These are phyloP conservation scores for Laticauda colubrina DNA, from an alignment of 2,113 vertebrate genomes.

Conservation along the genomic window DNA sequence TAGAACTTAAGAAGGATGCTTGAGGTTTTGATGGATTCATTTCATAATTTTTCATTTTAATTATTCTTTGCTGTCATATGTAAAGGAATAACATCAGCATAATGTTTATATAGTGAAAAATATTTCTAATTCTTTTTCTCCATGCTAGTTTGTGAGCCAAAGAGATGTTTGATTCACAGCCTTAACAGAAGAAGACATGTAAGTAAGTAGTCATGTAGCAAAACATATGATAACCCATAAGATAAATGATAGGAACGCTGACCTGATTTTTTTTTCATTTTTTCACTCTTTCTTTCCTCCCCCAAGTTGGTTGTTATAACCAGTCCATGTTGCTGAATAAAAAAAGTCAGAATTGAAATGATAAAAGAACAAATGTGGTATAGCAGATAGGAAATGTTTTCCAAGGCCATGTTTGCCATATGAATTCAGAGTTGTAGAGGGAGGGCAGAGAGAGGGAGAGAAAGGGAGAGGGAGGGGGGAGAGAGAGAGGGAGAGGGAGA, in stretches of 20 bases:
- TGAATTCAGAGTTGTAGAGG: not conserved
- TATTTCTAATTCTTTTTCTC: constrained; percentile 26
- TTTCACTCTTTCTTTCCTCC: not conserved
- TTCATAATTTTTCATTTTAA: constrained; percentile 35
- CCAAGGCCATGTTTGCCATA: too few relatives aligned
- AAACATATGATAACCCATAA: not conserved
- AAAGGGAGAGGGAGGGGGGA: not conserved
- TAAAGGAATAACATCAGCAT: constrained; percentile 37
- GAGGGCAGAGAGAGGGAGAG: not conserved
- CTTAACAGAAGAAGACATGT: not conserved
- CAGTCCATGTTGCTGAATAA: not conserved
- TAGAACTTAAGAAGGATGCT: constrained; percentile 31
- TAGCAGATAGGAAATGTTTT: not conserved
- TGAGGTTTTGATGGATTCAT: not conserved
- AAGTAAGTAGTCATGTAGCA: not conserved
- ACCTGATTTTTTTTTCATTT: not conserved
- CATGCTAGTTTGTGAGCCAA: constrained; percentile 24
- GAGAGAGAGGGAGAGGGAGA: accelerated
- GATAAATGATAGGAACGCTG: not conserved
- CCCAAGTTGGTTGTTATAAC: not conserved
- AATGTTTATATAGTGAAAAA: constrained; percentile 27
- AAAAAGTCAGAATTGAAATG: not conserved
- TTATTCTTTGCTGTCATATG: constrained; percentile 13
- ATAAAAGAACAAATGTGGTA: not conserved
- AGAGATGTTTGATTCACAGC: not conserved